Evolutionary conservation across 2,888 invertebrate genomes (phyloP).

Genomic region (Philereme transversata): DNA sequence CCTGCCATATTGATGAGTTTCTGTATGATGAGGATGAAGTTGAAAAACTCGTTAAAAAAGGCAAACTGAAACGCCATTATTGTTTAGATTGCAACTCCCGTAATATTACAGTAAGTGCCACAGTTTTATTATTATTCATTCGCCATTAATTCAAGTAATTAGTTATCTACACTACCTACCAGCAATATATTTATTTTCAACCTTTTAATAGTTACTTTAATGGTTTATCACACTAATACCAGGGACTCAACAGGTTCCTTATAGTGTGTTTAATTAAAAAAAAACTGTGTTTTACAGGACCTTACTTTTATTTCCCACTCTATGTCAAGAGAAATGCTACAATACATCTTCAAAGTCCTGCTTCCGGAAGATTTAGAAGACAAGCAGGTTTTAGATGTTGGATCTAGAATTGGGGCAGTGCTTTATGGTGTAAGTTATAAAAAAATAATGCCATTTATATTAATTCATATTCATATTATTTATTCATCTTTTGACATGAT

Average conservation of each 20-base stretch:
- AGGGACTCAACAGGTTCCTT: no score
- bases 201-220: no score
- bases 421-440: slow-evolving; percentile 85
- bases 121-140: no score
- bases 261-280: no score
- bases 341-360: slow-evolving; percentile 85
- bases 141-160: no score
- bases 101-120: slow-evolving; percentile 56
- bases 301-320: slow-evolving; percentile 87
- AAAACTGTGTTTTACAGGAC: slow-evolving; percentile 58
- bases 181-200: no score
- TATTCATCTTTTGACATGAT: no score
- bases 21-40: slow-evolving; percentile 87
- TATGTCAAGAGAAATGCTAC: slow-evolving; percentile 83
- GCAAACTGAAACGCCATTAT: slow-evolving; percentile 64
- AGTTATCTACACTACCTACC: no score
- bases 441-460: neutral
- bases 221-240: no score
- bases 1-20: slow-evolving; percentile 88
- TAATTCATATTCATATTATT: no score
- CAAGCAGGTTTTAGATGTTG: slow-evolving; percentile 86
- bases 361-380: slow-evolving; percentile 84
- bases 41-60: slow-evolving; percentile 67
- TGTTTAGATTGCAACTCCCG: slow-evolving; percentile 70
- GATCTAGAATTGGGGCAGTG: slow-evolving; percentile 88